A percentile compares a stretch with the other conserved stretches of the same genome.
Conservation (phyloP, 2,113 vertebrate genomes). For the Equus przewalskii region DNA sequence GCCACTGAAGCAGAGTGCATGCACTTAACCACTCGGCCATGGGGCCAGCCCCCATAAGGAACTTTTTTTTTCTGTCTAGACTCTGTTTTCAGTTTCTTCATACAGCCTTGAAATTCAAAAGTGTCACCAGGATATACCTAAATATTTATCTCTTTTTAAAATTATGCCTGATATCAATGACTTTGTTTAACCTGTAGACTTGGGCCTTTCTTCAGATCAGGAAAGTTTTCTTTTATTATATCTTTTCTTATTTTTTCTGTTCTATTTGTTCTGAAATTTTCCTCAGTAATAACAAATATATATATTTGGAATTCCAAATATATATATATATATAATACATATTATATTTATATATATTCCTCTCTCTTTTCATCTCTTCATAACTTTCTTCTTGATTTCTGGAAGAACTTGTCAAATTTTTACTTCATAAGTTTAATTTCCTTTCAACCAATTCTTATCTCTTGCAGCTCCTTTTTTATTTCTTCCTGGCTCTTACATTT, state of each 20-base stretch:
- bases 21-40: too few relatives aligned
- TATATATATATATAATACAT: neutral
- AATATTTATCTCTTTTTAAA: neutral
- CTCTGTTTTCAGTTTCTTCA: neutral
- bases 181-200: neutral
- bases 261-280: constrained; percentile 48
- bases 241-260: neutral
- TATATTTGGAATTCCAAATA: neutral
- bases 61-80: neutral
- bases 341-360: neutral
- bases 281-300: neutral
- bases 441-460: neutral
- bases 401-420: neutral
- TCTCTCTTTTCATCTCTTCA: neutral
- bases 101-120: neutral
- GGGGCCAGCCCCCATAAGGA: neutral
- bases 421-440: neutral
- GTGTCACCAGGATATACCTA: neutral
- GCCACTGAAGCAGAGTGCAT: too few relatives aligned
- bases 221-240: neutral
- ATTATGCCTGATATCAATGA: neutral
- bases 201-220: neutral
- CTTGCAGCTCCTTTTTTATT: constrained; percentile 37
- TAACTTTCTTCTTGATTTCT: constrained; percentile 35
- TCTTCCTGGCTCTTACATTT: neutral